phyloP scores from a whole-genome alignment of 2,888 invertebrate genomes.

The Frankliniella intonsa region DNA sequence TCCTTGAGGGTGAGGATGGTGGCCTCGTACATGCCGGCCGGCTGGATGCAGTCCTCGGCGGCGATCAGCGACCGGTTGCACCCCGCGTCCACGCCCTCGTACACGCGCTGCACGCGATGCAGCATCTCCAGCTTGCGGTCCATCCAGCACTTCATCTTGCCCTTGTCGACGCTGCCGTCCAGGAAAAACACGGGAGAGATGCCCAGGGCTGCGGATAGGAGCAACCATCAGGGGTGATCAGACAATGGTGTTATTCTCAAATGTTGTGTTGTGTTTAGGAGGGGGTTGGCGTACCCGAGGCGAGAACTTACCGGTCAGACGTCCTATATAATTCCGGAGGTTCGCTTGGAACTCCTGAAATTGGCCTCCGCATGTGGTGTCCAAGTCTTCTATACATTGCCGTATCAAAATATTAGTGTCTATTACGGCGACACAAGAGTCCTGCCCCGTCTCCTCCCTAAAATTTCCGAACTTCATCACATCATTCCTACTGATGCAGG shows the following conservation, averaged over 20 bases:
- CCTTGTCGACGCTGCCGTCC: neutral
- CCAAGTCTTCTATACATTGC: neutral
- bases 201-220: neutral
- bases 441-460: neutral
- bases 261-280: no score
- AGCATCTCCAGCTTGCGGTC: neutral
- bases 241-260: no score
- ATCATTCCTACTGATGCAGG: neutral
- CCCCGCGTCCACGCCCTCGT: neutral
- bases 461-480: neutral
- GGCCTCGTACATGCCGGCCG: constrained; percentile 3
- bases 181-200: neutral
- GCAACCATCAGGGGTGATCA: no score
- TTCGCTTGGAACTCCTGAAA: neutral
- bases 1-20: neutral
- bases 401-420: neutral
- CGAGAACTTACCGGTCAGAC: neutral
- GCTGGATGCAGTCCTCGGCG: neutral
- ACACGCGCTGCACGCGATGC: neutral
- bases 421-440: neutral
- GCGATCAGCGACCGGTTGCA: neutral
- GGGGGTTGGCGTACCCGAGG: no score
- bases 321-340: neutral
- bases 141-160: constrained; percentile 7
- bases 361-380: neutral